Evolutionary conservation across 1,140 invertebrate genomes (phyloP).

Genomic region (Dreissena polymorpha): DNA sequence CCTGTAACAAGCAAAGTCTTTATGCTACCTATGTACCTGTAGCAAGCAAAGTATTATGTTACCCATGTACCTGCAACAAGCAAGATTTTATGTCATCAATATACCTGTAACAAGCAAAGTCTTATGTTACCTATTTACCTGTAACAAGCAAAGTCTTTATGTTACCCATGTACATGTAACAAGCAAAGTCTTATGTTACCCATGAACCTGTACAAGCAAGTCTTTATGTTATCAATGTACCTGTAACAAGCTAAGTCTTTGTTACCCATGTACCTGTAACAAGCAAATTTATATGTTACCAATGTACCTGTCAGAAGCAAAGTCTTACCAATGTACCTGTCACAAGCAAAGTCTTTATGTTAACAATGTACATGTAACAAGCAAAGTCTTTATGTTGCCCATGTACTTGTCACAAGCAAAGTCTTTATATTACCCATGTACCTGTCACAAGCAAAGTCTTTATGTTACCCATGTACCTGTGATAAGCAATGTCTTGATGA

Average conservation of each 20-base stretch:
- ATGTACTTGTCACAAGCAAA: background rate
- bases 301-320: slow-evolving; percentile 12
- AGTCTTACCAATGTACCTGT: slow-evolving; percentile 95
- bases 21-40: background rate
- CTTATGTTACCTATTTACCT: background rate
- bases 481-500: background rate
- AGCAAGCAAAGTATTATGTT: background rate
- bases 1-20: slow-evolving; percentile 81
- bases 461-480: background rate
- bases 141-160: background rate
- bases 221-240: background rate
- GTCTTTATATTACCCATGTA: slow-evolving; percentile 90
- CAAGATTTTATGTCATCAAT: background rate
- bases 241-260: background rate
- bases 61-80: background rate
- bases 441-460: slow-evolving; percentile 81
- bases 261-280: no score
- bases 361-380: slow-evolving; percentile 5
- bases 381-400: background rate
- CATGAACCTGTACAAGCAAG: no score
- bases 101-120: background rate
- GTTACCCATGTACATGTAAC: background rate
- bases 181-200: background rate
- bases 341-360: slow-evolving; percentile 39
- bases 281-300: background rate